Percentiles rank a stretch among this genome's conserved stretches.
phyloP scores from a whole-genome alignment of 2,888 invertebrate genomes.

The Tachina fera region DNA sequence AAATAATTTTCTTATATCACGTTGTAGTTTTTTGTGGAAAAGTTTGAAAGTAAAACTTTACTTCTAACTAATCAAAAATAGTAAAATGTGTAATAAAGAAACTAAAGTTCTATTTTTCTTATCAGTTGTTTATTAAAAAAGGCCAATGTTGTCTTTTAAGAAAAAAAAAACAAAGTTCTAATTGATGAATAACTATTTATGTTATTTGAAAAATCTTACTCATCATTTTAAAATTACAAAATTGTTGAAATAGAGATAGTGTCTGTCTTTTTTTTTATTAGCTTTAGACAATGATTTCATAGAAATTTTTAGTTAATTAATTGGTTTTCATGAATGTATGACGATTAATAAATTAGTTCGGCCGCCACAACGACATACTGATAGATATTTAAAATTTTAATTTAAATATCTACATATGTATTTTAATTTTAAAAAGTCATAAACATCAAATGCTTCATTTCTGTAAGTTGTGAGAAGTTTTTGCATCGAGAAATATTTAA shows the following conservation, averaged over 20 bases:
- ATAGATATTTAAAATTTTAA: no score
- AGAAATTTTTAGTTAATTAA: constrained; percentile 52
- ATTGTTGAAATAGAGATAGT: constrained; percentile 1
- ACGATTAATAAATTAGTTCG: background rate
- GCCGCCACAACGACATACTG: no score
- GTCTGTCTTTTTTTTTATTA: background rate
- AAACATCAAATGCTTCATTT: no score
- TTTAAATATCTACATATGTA: no score
- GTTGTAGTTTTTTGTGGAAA: background rate
- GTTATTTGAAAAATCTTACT: constrained; percentile 27
- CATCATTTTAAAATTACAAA: constrained; percentile 36
- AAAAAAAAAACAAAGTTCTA: background rate
- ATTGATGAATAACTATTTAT: constrained; percentile 23
- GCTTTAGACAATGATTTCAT: constrained; percentile 21
- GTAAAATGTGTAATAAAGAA: background rate
- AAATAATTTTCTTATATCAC: background rate
- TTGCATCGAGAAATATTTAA: no score
- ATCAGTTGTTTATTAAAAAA: constrained; percentile 45
- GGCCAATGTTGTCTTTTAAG: constrained; percentile 22
- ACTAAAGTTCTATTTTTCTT: constrained; percentile 25
- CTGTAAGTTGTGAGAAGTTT: no score
- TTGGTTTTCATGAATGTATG: background rate
- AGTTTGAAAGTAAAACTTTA: background rate
- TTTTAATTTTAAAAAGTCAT: no score
- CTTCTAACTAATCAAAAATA: constrained; percentile 1